A percentile compares a stretch with the other conserved stretches of the same genome.
Evolutionary conservation across 2,113 vertebrate species (phyloP).

Genomic region (Eclectus roratus): DNA sequence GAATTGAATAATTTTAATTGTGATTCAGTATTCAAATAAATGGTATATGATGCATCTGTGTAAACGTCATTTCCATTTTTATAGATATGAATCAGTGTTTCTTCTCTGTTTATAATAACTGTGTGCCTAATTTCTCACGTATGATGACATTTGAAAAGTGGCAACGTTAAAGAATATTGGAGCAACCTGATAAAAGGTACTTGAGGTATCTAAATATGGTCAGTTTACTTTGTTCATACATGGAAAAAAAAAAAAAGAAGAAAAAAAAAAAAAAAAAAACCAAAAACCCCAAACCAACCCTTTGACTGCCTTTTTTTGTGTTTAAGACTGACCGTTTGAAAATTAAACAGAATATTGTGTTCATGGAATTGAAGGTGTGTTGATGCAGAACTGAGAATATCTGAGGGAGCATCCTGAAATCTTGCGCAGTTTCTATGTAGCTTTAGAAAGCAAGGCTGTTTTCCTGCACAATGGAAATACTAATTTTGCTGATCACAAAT

Average conservation of each 20-base stretch:
- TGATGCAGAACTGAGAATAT: background rate
- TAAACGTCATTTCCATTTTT: background rate
- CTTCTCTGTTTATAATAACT: background rate
- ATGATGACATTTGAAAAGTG: background rate
- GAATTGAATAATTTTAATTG: background rate
- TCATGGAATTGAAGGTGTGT: fast-evolving
- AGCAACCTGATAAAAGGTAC: background rate
- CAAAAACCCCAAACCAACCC: background rate
- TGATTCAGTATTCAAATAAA: background rate
- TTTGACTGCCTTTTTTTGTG: background rate
- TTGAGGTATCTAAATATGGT: background rate
- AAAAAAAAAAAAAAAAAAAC: background rate
- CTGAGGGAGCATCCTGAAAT: background rate
- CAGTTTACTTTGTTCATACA: background rate
- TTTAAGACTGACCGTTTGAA: background rate
- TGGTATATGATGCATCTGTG: background rate
- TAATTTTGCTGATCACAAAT: background rate
- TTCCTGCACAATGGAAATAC: background rate
- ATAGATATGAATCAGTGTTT: background rate
- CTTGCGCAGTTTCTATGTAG: background rate
- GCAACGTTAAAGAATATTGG: background rate
- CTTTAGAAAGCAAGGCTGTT: background rate
- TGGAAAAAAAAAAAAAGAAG: fast-evolving
- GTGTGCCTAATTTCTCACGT: background rate
- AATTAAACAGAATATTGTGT: background rate